Percentiles rank a stretch among this genome's conserved stretches.
phyloP scores from a whole-genome alignment of 2,113 vertebrate species.

The Todiramphus saurophagus region DNA sequence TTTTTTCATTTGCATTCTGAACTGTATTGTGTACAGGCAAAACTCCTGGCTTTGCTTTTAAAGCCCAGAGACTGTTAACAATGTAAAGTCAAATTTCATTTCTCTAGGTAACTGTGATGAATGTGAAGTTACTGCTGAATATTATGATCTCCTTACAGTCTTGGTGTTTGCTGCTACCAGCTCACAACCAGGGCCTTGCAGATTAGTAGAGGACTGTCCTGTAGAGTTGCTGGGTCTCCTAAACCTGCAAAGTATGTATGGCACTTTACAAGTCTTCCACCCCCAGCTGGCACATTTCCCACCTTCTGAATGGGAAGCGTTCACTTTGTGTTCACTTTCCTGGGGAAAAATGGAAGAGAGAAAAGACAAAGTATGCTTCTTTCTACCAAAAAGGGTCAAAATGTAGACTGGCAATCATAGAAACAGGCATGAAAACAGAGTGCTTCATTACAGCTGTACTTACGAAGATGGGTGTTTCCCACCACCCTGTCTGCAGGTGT shows the following conservation, averaged over 20 bases:
- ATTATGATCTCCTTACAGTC: neutral
- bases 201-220: neutral
- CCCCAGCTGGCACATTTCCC: neutral
- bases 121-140: neutral
- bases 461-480: neutral
- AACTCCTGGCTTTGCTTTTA: neutral
- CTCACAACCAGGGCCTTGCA: neutral
- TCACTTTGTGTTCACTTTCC: neutral
- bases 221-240: neutral
- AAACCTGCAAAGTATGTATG: neutral
- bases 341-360: neutral
- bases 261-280: neutral
- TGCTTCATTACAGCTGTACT: neutral
- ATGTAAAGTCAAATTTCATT: neutral
- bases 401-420: neutral
- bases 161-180: rapidly evolving
- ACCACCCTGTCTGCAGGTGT: rapidly evolving
- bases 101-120: neutral
- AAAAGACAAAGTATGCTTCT: neutral
- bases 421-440: neutral
- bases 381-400: neutral
- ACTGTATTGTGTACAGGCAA: neutral
- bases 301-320: neutral
- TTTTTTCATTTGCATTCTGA: neutral
- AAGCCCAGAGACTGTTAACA: neutral